Evolutionary conservation across 2,113 vertebrate genomes (phyloP).

Genomic region (Notarius quadriscutis): DNA sequence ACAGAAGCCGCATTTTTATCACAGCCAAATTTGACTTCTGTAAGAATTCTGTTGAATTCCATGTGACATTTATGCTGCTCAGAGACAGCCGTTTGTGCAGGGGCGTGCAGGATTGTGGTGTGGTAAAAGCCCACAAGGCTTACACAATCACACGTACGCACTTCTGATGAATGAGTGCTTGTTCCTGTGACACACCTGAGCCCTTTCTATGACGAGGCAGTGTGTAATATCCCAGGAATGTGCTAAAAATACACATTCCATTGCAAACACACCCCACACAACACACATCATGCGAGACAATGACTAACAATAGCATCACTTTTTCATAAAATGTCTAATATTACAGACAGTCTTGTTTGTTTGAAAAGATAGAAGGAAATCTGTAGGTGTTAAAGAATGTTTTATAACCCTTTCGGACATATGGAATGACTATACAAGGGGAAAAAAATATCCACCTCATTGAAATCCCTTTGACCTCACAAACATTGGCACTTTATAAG

Average conservation of each 20-base stretch:
- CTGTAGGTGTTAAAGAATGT: background rate
- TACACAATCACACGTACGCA: slow-evolving; percentile 31
- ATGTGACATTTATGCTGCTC: background rate
- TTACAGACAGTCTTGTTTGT: background rate
- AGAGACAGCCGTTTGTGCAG: background rate
- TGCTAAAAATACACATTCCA: slow-evolving; percentile 43
- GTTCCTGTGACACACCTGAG: slow-evolving; percentile 36
- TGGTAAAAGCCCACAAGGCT: slow-evolving; percentile 38
- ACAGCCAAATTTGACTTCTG: background rate
- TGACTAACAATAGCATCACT: slow-evolving; percentile 42
- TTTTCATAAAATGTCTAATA: slow-evolving; percentile 14
- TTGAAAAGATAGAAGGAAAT: background rate
- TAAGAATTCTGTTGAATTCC: background rate
- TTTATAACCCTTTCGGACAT: background rate
- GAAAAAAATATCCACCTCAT: background rate
- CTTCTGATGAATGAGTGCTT: slow-evolving; percentile 35
- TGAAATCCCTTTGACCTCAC: background rate
- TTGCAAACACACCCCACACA: slow-evolving; percentile 37
- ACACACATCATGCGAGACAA: slow-evolving; percentile 31
- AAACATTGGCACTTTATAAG: background rate
- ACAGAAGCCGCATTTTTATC: background rate
- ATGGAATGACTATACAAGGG: background rate
- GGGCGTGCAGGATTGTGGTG: background rate
- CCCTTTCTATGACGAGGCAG: slow-evolving; percentile 17
- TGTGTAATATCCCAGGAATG: slow-evolving; percentile 50